Conservation (phyloP, 2,888 invertebrate genomes). For the Perizoma flavofasciatum region DNA sequence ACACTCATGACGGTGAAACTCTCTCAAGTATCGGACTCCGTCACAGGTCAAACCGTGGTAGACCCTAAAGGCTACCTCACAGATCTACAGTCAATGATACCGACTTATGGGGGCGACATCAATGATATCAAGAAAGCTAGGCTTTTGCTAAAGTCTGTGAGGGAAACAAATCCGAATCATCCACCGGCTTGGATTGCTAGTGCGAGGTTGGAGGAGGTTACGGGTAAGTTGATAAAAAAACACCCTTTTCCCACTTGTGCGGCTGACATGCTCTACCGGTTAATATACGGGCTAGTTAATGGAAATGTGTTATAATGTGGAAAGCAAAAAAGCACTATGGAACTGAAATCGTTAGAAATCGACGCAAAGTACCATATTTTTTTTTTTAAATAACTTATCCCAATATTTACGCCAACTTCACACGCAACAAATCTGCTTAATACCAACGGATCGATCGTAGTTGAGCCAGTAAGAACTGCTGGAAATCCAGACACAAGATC, state of each 20-base stretch:
- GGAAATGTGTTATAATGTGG: no score
- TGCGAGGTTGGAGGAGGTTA: constrained; percentile 98
- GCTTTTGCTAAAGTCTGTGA: constrained; percentile 96
- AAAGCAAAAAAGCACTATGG: no score
- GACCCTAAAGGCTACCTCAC: constrained; percentile 99
- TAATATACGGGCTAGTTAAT: no score
- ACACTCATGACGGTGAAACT: constrained; percentile 99
- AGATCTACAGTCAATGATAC: constrained; percentile 99
- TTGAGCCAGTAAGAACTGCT: no score
- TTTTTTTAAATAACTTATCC: no score
- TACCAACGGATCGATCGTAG: no score
- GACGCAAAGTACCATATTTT: no score
- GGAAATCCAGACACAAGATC: no score
- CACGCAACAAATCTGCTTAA: no score
- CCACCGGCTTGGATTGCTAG: constrained; percentile 99
- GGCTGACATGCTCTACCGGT: no score
- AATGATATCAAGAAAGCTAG: constrained; percentile 99
- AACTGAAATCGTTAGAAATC: no score
- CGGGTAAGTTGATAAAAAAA: constrained; percentile 86
- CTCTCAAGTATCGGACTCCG: constrained; percentile 98
- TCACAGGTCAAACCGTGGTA: constrained; percentile 99
- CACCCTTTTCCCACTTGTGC: not conserved
- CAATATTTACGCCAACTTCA: no score
- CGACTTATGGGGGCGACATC: constrained; percentile 98
- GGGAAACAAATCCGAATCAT: constrained; percentile 99